A percentile compares a stretch with the other conserved stretches of the same genome.
Conservation (phyloP, 2,113 vertebrate species). For the Emberiza fucata region DNA sequence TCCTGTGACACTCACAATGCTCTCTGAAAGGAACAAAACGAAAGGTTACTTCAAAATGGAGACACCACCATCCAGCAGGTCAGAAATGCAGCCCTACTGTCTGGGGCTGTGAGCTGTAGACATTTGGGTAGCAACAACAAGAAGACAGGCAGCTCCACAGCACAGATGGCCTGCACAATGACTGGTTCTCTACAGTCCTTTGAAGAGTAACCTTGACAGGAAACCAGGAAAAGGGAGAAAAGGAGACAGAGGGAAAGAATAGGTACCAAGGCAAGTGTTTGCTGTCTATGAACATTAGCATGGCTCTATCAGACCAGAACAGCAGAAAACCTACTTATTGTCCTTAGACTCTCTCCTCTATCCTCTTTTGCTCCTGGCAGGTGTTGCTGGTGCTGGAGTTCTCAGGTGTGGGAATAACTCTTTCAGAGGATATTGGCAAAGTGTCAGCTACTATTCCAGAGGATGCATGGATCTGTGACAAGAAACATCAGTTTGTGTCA, state of each 20-base stretch:
- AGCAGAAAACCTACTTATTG: constrained; percentile 79
- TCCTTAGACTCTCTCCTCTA: constrained; percentile 94
- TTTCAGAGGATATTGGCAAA: too few relatives aligned
- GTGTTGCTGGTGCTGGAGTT: constrained; percentile 85
- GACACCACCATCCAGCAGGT: neutral
- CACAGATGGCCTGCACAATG: neutral
- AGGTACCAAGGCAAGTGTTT: neutral
- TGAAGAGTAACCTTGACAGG: neutral
- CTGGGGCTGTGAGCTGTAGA: neutral
- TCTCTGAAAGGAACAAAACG: constrained; percentile 74
- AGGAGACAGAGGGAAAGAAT: neutral
- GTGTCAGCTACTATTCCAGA: too few relatives aligned
- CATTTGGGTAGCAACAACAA: neutral
- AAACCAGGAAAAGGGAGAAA: neutral
- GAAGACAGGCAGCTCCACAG: neutral
- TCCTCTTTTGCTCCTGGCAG: constrained; percentile 91
- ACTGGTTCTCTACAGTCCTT: neutral
- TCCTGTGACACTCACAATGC: constrained; percentile 81
- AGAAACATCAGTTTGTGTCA: neutral
- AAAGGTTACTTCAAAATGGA: neutral
- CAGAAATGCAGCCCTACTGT: neutral
- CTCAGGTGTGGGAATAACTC: constrained; percentile 72
- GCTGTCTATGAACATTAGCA: neutral
- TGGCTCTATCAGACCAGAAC: neutral
- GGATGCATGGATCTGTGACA: neutral